Evolutionary conservation across 2,888 invertebrate genomes (phyloP), one percentile per base, ranked within the genome.

Genomic region (Trimorus sp.): DNA sequence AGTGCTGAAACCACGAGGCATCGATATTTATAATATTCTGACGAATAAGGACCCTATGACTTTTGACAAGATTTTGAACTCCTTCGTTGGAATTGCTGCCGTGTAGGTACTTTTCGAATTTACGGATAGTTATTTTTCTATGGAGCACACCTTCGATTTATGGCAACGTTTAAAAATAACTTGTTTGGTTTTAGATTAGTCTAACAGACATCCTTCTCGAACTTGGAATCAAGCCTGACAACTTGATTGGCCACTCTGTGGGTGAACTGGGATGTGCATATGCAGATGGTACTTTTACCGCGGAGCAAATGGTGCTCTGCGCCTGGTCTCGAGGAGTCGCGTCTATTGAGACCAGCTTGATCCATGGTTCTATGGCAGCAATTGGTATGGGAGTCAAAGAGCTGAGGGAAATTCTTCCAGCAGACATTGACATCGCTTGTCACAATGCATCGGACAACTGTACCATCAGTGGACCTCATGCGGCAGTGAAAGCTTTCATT

Each of bases 181-280:
- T n/a, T n/a, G n/a, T 26, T 26, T 26, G 26, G 26, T 26, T 70
- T 75, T 37, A 91, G 94, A 94, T 95, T 65, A 95, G 94, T 15
- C 89, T 95, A 16, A 93, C 94, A 2, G 96, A 96, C 88, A 89
- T 95, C 15, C 90, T 96, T 14, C 90, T 87, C 59, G 90, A 92
- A 6, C 86, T 94, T 12, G 95, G 94, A n/a, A 93, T 96, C 12
- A 91, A 92, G 48, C 95, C 96, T 0, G 96, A 96, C 90, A 94
- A 95, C 12, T 94, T 96, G 77, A 94, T 96, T 78, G 98, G 99
- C 1, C 98, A 98, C 92, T 98, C 98, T 8, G 97, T 98, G 0
- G 99, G 99, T 26, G 99, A 99, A 91, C 93, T 99, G 7, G 98
- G 97, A 0, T 98, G 99, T 91, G 98, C 97, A 0, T 99, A 99